phyloP scores from a whole-genome alignment of 2,888 invertebrate species.

The Reticulitermes lucifugus region DNA sequence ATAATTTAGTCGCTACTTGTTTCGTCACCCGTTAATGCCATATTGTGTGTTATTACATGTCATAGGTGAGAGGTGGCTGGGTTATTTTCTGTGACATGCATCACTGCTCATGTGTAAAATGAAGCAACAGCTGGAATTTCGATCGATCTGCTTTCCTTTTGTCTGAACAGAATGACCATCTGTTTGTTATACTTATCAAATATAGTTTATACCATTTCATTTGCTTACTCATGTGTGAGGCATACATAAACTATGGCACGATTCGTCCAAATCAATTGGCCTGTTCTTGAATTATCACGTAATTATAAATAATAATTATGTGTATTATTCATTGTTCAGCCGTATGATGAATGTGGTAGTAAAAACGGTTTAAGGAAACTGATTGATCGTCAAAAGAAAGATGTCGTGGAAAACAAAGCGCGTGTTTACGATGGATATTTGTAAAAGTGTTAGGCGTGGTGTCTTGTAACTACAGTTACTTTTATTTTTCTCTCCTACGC shows the following conservation, averaged over 20 bases:
- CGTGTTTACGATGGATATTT: too few species aligned
- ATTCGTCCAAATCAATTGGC: too few species aligned
- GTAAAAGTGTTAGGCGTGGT: too few species aligned
- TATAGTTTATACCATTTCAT: neutral
- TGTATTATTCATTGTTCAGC: too few species aligned
- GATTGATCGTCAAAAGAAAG: too few species aligned
- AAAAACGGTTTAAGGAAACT: too few species aligned
- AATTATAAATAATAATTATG: too few species aligned
- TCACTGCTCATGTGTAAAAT: neutral
- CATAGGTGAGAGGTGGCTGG: slow-evolving; percentile 8
- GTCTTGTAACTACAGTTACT: neutral
- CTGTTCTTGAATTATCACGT: too few species aligned
- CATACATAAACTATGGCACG: too few species aligned
- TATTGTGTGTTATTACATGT: neutral
- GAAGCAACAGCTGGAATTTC: slow-evolving; percentile 10
- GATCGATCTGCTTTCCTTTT: neutral
- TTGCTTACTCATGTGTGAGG: neutral
- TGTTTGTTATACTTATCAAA: neutral
- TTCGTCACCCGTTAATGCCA: neutral
- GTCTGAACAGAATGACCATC: neutral
- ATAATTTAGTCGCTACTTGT: slow-evolving; percentile 22
- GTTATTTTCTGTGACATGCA: slow-evolving; percentile 8
- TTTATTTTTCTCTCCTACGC: slow-evolving; percentile 2
- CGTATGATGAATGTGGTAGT: too few species aligned
- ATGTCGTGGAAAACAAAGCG: too few species aligned